Evolutionary conservation across 2,113 vertebrate species (phyloP), one percentile per base, ranked within the genome.

Genomic region (Lophotis ruficrista): DNA sequence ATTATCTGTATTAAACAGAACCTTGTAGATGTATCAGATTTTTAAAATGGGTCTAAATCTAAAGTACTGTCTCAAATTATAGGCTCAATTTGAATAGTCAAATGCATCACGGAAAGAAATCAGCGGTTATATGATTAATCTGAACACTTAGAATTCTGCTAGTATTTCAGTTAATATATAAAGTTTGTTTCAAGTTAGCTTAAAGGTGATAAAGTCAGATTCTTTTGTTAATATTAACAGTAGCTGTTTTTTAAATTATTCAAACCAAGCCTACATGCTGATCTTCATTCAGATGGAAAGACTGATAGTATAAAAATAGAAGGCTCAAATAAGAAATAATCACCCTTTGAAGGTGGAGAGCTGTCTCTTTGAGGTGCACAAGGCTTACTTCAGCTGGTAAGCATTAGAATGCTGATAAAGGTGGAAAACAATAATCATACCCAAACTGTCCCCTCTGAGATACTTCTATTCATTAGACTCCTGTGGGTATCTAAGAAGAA

Each of bases 271-370:
- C 38, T 70, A 87, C 93, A 91, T 57, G 78, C 83, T 91, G 68
- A 88, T 83, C 72, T 92, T 93, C 65, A 79, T 91, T 60, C 69
- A 96, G 75, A 75, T 50, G 21, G 48, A 91, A 96, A 85, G 33
- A 54, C 6, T 22, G 43, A 82, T 96, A 96, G 77, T 45, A 61
- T 16, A 80, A 61, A 73, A 90, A 71, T 43, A 72, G 81, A 89
- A 64, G 62, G 38, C 35, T 89, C 48, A 89, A 93, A 88, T 53
- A 85, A 93, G 77, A 95, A 93, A 90, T 93, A 96, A 95, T 82
- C 85, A 80, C 19, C 27, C 20, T 94, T 83, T 96, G 70, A 95
- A 69, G 64, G 62, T 47, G 45, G 58, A 92, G 54, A 86, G 53
- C 31, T 51, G 15, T 75, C 28, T 70, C 61, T 90, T 72, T 90